phyloP scores from a whole-genome alignment of 2,113 vertebrate species.

The Lynx canadensis region DNA sequence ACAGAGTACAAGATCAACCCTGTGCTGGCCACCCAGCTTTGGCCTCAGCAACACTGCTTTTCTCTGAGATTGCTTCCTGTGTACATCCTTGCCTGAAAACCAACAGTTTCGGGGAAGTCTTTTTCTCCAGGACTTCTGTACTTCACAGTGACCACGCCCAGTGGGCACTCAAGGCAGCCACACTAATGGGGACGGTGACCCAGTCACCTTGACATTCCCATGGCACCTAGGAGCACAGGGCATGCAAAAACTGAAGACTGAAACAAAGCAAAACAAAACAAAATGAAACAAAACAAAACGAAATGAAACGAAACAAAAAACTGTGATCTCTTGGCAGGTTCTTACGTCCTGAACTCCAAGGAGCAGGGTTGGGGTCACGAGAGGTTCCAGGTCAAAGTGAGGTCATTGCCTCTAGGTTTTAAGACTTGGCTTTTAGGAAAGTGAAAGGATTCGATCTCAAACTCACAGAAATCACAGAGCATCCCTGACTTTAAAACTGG shows the following conservation, averaged over 20 bases:
- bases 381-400: neutral
- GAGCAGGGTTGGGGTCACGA: neutral
- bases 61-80: neutral
- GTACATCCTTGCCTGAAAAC: neutral
- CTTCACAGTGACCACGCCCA: neutral
- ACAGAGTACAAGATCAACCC: neutral
- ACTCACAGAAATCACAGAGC: neutral
- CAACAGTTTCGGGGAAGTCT: neutral
- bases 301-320: neutral
- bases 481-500: neutral
- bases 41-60: neutral
- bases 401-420: neutral
- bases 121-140: neutral
- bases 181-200: neutral
- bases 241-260: neutral
- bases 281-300: neutral
- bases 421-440: conserved; percentile 10
- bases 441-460: neutral
- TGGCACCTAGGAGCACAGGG: neutral
- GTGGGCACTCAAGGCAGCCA: neutral
- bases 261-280: neutral
- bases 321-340: neutral
- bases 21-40: neutral
- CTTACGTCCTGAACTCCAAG: neutral
- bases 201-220: neutral